These are phyloP conservation scores for Oreocharis arfaki DNA, from an alignment of 2,113 vertebrate genomes.

Conservation along the genomic window DNA sequence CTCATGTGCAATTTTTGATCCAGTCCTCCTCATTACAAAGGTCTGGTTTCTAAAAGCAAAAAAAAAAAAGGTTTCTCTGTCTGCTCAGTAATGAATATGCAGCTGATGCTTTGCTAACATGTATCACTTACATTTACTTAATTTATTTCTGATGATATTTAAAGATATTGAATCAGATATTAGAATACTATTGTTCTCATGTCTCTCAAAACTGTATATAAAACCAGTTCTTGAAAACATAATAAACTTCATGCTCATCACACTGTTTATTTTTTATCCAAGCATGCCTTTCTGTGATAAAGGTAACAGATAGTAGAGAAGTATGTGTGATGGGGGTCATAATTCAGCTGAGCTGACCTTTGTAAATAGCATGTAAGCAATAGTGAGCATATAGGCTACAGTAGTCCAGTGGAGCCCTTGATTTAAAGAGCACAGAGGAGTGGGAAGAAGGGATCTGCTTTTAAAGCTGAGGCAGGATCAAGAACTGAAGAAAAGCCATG, in stretches of 20 bases:
- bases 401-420: slow-evolving; percentile 23
- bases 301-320: neutral
- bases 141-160: neutral
- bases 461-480: neutral
- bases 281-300: neutral
- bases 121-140: neutral
- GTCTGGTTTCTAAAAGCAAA: neutral
- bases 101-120: neutral
- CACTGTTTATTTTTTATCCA: neutral
- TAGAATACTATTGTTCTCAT: neutral
- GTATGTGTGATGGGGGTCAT: neutral
- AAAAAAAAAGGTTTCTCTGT: neutral
- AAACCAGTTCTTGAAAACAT: neutral
- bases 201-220: neutral
- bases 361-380: neutral
- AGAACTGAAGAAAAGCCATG: neutral
- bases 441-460: slow-evolving; percentile 36
- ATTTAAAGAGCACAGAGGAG: slow-evolving; percentile 38
- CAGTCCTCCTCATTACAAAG: neutral
- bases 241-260: neutral
- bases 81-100: neutral
- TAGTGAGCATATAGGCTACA: slow-evolving; percentile 51
- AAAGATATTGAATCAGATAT: neutral
- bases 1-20: neutral
- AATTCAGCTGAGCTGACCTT: slow-evolving; percentile 23